phyloP scores from a whole-genome alignment of 2,888 invertebrate species.

The Noctua janthina region DNA sequence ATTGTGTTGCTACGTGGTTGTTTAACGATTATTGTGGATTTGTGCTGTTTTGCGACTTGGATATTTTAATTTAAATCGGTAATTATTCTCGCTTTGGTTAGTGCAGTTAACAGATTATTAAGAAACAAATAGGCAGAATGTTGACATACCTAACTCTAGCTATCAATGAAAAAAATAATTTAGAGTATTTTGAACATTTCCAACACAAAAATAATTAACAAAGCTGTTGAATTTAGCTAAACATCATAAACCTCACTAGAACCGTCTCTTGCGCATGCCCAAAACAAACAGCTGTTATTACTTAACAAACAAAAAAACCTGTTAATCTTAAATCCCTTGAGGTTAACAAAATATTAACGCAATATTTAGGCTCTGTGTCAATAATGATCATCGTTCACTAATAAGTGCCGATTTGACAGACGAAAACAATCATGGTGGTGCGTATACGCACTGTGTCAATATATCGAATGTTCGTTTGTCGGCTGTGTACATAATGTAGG shows the following conservation, averaged over 20 bases:
- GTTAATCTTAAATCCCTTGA: conserved; percentile 83
- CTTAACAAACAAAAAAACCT: conserved; percentile 87
- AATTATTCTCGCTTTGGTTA: conserved; percentile 41
- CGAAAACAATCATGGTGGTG: conserved; percentile 80
- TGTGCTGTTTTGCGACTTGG: conserved; percentile 59
- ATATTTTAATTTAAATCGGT: conserved; percentile 53
- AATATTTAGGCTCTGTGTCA: conserved; percentile 84
- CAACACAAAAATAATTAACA: conserved; percentile 19
- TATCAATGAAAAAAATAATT: neutral
- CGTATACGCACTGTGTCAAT: conserved; percentile 79
- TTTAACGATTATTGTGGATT: conserved; percentile 58
- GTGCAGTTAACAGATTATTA: neutral
- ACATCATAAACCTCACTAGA: conserved; percentile 57
- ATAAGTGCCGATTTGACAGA: conserved; percentile 85
- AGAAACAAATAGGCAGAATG: conserved; percentile 14
- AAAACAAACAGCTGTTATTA: conserved; percentile 85
- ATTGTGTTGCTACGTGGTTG: conserved; percentile 53
- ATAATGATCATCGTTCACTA: conserved; percentile 79
- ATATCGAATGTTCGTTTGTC: conserved; percentile 75
- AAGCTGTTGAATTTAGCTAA: conserved; percentile 53
- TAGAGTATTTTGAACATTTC: neutral
- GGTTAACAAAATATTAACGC: conserved; percentile 88
- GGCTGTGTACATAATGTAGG: conserved; percentile 65
- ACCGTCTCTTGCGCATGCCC: conserved; percentile 73
- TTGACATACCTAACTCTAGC: neutral